Percentiles rank a stretch among this genome's conserved stretches.
These are phyloP conservation scores for Nebria ingens DNA, from an alignment of 1,140 invertebrate genomes.

Conservation along the genomic window DNA sequence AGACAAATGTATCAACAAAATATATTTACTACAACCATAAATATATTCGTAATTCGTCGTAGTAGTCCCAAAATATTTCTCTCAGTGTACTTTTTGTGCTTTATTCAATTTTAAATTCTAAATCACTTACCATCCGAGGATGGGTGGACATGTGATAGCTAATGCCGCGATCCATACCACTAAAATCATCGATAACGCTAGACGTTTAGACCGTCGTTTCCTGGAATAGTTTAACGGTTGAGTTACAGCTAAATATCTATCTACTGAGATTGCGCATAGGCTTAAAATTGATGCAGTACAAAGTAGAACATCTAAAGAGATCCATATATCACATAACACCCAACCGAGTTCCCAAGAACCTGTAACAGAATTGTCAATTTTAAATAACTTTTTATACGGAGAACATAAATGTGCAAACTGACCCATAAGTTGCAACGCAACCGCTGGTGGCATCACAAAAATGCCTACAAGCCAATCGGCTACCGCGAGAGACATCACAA, in stretches of 20 bases:
- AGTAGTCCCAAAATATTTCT: background rate
- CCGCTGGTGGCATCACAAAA: slow-evolving; percentile 90
- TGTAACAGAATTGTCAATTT: slow-evolving; percentile 24
- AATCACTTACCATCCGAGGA: slow-evolving; percentile 60
- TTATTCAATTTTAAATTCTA: background rate
- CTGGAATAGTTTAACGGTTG: slow-evolving; percentile 72
- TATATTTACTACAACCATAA: too few species aligned
- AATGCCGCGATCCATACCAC: slow-evolving; percentile 72
- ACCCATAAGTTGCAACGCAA: slow-evolving; percentile 58
- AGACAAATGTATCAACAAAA: too few species aligned
- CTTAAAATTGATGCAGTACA: slow-evolving; percentile 79
- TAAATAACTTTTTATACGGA: background rate
- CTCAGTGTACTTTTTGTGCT: background rate
- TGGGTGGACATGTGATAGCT: slow-evolving; percentile 73
- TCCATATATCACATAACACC: slow-evolving; percentile 78
- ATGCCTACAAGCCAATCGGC: slow-evolving; percentile 86
- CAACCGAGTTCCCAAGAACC: slow-evolving; percentile 70
- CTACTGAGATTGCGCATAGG: slow-evolving; percentile 74
- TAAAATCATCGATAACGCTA: slow-evolving; percentile 69
- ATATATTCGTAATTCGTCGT: too few species aligned
- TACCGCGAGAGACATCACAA: slow-evolving; percentile 83
- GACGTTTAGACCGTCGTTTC: slow-evolving; percentile 61
- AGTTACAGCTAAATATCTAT: slow-evolving; percentile 80
- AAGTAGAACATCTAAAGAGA: slow-evolving; percentile 84
- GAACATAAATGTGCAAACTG: slow-evolving; percentile 29